Percentiles rank a stretch among this genome's conserved stretches.
Evolutionary conservation across 37 sponge, comb jelly and placozoan species (phyloP).

Genomic region (Aplysina aerophoba): DNA sequence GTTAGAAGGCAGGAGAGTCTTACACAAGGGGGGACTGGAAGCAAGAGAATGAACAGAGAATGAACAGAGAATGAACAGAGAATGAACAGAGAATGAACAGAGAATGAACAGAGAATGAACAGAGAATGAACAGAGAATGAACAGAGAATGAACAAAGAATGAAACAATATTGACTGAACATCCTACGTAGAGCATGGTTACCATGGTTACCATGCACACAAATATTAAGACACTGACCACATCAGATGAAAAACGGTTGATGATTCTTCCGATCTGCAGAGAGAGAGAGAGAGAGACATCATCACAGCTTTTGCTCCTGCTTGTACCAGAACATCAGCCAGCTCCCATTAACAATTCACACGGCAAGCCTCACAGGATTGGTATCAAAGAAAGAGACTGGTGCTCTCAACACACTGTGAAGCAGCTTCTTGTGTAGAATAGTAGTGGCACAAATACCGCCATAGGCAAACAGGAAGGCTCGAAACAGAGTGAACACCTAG

Average conservation of each 20-base stretch:
- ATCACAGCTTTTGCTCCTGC: neutral
- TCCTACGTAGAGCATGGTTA: too few species aligned
- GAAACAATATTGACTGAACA: neutral
- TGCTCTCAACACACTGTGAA: slow-evolving; percentile 73
- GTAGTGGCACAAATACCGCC: slow-evolving; percentile 93
- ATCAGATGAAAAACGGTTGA: slow-evolving; percentile 94
- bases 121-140: neutral
- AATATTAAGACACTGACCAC: slow-evolving; percentile 49
- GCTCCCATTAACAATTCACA: too few species aligned
- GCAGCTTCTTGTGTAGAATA: slow-evolving; percentile 76
- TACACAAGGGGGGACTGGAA: too few species aligned
- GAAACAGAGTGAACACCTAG: slow-evolving; percentile 87
- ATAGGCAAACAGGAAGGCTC: slow-evolving; percentile 95
- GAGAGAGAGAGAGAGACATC: neutral
- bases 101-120: neutral
- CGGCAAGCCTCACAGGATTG: slow-evolving; percentile 82
- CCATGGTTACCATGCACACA: too few species aligned
- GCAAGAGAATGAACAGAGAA: neutral
- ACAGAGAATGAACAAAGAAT: neutral
- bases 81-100: neutral
- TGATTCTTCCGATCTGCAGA: slow-evolving; percentile 81
- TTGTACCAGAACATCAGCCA: too few species aligned
- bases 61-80: neutral
- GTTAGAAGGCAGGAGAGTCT: too few species aligned
- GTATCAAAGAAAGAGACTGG: slow-evolving; percentile 90